Conservation (phyloP, 2,888 invertebrate genomes). For the Drosophila gaucha region DNA sequence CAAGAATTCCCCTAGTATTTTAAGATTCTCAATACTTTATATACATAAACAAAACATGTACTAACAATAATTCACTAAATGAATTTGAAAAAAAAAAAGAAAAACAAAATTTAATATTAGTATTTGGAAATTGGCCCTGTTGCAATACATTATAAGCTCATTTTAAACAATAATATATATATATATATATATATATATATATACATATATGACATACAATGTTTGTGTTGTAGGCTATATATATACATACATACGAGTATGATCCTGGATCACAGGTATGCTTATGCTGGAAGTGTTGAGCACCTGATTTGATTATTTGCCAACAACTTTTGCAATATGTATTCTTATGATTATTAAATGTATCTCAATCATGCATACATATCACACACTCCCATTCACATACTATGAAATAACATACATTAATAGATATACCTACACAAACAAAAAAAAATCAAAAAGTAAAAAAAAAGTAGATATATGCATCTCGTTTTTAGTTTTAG, state of each 20-base stretch:
- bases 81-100: constrained; percentile 32
- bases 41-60: constrained; percentile 8
- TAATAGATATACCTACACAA: constrained; percentile 25
- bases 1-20: constrained; percentile 41
- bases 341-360: constrained; percentile 54
- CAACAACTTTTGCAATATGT: constrained; percentile 55
- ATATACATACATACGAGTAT: constrained; percentile 5
- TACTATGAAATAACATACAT: constrained; percentile 19
- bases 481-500: constrained; percentile 79
- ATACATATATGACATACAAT: constrained; percentile 21
- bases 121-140: constrained; percentile 76
- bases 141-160: constrained; percentile 70
- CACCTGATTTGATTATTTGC: constrained; percentile 39
- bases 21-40: constrained; percentile 50
- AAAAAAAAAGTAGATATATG: constrained; percentile 39
- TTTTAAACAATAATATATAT: constrained; percentile 35
- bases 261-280: constrained; percentile 11
- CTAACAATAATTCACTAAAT: constrained; percentile 30
- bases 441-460: constrained; percentile 25
- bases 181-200: neutral
- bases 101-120: constrained; percentile 59
- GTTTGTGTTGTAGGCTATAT: constrained; percentile 29
- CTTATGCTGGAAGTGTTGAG: constrained; percentile 8
- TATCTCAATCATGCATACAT: constrained; percentile 69
- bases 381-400: constrained; percentile 20